Conservation (phyloP, 2,113 vertebrate species). For the Mus spicilegus region DNA sequence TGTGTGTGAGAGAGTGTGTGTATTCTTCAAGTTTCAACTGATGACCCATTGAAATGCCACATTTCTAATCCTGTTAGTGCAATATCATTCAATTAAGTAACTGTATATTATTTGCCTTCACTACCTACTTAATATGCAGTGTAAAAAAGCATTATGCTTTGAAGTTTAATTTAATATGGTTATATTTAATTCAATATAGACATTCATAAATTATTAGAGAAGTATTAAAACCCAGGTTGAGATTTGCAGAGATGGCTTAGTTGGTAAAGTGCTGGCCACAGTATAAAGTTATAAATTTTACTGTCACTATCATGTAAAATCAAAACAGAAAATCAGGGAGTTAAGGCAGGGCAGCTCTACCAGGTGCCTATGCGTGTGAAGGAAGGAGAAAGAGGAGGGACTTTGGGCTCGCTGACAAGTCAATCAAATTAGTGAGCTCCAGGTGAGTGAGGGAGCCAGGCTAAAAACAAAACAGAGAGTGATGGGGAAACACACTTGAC, state of each 20-base stretch:
- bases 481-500: background rate
- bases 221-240: background rate
- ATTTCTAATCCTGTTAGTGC: conserved; percentile 54
- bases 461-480: background rate
- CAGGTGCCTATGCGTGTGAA: background rate
- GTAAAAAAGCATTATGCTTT: conserved; percentile 36
- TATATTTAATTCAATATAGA: conserved; percentile 21
- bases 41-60: background rate
- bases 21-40: conserved; percentile 12
- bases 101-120: conserved; percentile 14
- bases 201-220: conserved; percentile 20
- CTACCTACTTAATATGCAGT: conserved; percentile 5
- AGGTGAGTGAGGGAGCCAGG: background rate
- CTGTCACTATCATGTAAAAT: background rate
- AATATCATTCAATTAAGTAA: conserved; percentile 51
- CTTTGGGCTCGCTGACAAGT: background rate
- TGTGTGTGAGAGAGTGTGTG: too few species aligned
- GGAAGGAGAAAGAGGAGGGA: background rate
- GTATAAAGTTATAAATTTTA: background rate
- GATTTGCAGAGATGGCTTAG: background rate
- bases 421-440: background rate
- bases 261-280: background rate
- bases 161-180: conserved; percentile 50
- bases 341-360: background rate
- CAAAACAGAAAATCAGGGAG: background rate